Evolutionary conservation across 2,113 vertebrate genomes (phyloP).

Genomic region (Lophotis ruficrista): DNA sequence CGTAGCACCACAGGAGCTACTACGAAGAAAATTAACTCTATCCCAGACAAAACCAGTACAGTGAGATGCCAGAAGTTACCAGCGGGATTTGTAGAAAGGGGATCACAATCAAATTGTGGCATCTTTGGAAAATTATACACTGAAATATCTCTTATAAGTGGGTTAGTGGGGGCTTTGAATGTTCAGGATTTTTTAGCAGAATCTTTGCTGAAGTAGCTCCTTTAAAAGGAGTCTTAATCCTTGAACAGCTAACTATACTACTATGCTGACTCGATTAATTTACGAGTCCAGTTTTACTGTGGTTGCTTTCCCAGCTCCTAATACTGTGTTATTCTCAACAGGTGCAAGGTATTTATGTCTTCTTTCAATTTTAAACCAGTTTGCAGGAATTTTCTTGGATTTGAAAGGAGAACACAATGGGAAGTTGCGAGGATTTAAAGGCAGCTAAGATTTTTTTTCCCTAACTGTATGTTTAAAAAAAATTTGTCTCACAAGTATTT

Average conservation of each 20-base stretch:
- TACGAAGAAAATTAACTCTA: neutral
- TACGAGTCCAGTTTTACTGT: neutral
- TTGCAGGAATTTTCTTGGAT: neutral
- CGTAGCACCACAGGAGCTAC: rapidly evolving
- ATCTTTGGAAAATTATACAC: neutral
- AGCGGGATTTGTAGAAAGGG: neutral
- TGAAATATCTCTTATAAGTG: neutral
- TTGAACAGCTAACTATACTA: neutral
- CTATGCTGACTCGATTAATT: neutral
- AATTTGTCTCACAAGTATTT: neutral
- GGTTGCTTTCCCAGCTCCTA: neutral
- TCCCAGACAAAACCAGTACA: neutral
- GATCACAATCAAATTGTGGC: neutral
- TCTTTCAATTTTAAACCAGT: neutral
- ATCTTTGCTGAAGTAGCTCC: neutral
- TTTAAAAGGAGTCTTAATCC: neutral
- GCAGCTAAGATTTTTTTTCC: neutral
- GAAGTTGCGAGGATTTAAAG: neutral
- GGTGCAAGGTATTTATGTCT: neutral
- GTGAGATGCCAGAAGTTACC: neutral
- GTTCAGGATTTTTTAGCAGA: neutral
- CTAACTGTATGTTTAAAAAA: neutral
- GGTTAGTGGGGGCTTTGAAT: neutral
- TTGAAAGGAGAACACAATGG: neutral
- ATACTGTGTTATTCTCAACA: neutral